Percentiles rank a stretch among this genome's conserved stretches.
Conservation (phyloP, 1,140 invertebrate genomes). For the Globodera rostochiensis region DNA sequence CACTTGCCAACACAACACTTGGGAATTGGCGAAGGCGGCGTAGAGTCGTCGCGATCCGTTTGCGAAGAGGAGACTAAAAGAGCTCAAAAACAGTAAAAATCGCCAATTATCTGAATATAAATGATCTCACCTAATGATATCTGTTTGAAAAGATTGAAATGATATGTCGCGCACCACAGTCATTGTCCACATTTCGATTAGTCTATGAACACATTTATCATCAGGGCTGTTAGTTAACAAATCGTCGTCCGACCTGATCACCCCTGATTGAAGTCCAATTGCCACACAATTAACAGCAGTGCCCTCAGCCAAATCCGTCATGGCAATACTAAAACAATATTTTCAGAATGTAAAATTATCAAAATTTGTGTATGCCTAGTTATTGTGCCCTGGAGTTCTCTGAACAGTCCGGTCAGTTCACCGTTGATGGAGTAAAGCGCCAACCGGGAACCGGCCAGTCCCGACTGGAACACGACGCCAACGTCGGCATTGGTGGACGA, state of each 20-base stretch:
- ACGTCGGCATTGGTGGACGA: slow-evolving; percentile 44
- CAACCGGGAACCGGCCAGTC: slow-evolving; percentile 31
- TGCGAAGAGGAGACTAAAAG: slow-evolving; percentile 49
- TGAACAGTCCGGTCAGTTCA: slow-evolving; percentile 43
- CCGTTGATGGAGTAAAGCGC: slow-evolving; percentile 52
- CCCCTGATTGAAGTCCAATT: slow-evolving; percentile 42
- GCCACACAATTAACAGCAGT: slow-evolving; percentile 53
- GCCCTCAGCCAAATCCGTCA: slow-evolving; percentile 49
- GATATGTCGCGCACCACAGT: slow-evolving; percentile 44
- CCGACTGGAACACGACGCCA: slow-evolving; percentile 45
- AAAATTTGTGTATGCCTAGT: slow-evolving; percentile 15
- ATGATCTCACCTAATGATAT: slow-evolving; percentile 41
- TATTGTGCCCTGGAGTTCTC: slow-evolving; percentile 40
- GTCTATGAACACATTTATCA: slow-evolving; percentile 4
- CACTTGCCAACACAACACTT: slow-evolving; percentile 50
- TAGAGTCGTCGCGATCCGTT: slow-evolving; percentile 50
- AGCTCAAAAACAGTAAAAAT: slow-evolving; percentile 7
- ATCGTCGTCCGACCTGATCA: slow-evolving; percentile 23
- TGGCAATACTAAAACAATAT: slow-evolving; percentile 36
- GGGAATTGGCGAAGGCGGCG: slow-evolving; percentile 43
- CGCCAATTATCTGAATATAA: background rate
- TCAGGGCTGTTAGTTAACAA: background rate
- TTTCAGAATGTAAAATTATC: background rate
- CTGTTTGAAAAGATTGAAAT: slow-evolving; percentile 26
- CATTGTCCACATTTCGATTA: slow-evolving; percentile 51